Conservation (phyloP, 2,888 invertebrate species). For the Zygogramma bicolorata region DNA sequence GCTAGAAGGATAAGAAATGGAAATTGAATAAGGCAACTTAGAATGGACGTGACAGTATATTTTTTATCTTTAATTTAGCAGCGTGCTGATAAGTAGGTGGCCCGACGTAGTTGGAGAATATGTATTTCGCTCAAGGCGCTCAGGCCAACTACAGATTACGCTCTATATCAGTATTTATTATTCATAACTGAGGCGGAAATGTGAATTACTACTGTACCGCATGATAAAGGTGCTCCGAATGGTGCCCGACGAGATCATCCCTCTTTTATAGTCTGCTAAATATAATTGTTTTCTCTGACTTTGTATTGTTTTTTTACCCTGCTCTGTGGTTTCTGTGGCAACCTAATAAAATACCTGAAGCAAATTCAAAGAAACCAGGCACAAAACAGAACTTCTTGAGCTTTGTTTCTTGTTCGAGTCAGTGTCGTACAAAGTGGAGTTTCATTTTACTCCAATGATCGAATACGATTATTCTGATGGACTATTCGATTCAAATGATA, state of each 20-base stretch:
- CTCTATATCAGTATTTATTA: slow-evolving; percentile 67
- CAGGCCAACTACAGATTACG: slow-evolving; percentile 60
- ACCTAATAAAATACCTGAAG: slow-evolving; percentile 3
- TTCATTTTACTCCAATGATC: too few relatives aligned
- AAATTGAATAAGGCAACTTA: slow-evolving; percentile 66
- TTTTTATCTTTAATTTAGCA: slow-evolving; percentile 68
- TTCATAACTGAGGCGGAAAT: slow-evolving; percentile 65
- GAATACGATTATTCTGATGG: too few relatives aligned
- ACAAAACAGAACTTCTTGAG: slow-evolving; percentile 8
- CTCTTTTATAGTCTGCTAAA: slow-evolving; percentile 45
- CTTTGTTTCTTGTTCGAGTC: not conserved
- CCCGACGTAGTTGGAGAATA: slow-evolving; percentile 59
- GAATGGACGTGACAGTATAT: slow-evolving; percentile 67
- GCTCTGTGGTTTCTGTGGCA: slow-evolving; percentile 14
- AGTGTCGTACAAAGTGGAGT: not conserved
- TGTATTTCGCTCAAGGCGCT: slow-evolving; percentile 62
- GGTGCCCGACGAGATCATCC: slow-evolving; percentile 62
- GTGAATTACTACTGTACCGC: slow-evolving; percentile 65
- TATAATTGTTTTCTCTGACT: slow-evolving; percentile 51
- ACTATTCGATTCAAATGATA: too few relatives aligned
- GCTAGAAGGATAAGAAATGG: slow-evolving; percentile 54
- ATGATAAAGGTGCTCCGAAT: slow-evolving; percentile 65
- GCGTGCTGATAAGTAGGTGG: slow-evolving; percentile 64
- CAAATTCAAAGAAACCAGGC: not conserved
- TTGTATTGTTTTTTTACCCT: slow-evolving; percentile 9